phyloP scores from a whole-genome alignment of 2,113 vertebrate genomes.

The Bungarus multicinctus region DNA sequence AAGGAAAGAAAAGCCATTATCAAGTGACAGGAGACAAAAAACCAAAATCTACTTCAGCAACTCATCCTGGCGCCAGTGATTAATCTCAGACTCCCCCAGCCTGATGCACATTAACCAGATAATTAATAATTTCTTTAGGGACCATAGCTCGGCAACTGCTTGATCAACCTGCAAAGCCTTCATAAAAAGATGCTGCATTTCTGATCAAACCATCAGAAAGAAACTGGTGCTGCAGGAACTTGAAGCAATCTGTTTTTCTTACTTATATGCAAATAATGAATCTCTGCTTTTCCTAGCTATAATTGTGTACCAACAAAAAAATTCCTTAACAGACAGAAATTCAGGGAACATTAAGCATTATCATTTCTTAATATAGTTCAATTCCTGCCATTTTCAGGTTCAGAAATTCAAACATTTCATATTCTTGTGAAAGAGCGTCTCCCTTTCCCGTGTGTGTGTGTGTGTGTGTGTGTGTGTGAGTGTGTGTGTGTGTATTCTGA shows the following conservation, averaged over 20 bases:
- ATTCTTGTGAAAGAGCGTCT: background rate
- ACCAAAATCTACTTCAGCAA: slow-evolving; percentile 85
- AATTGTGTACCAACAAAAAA: background rate
- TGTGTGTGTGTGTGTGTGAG: background rate
- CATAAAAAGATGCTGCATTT: slow-evolving; percentile 62
- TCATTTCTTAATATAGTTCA: background rate
- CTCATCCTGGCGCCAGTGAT: slow-evolving; percentile 83
- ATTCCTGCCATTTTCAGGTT: background rate
- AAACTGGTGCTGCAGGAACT: slow-evolving; percentile 42
- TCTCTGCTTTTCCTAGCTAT: background rate
- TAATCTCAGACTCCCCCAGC: slow-evolving; percentile 93
- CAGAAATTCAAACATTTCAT: background rate
- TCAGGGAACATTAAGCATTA: background rate
- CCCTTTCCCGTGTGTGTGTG: background rate
- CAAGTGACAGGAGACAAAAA: slow-evolving; percentile 81
- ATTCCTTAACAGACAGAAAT: background rate
- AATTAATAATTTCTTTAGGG: slow-evolving; percentile 99
- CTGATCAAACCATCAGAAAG: slow-evolving; percentile 62
- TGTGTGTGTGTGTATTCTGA: background rate
- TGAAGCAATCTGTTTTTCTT: slow-evolving; percentile 10
- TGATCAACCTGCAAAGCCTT: slow-evolving; percentile 83
- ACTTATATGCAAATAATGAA: background rate
- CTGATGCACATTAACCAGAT: slow-evolving; percentile 98
- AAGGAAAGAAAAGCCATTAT: slow-evolving; percentile 82
- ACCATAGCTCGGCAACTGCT: slow-evolving; percentile 85